Evolutionary conservation across 2,113 vertebrate genomes (phyloP).

Genomic region (Pelecanus crispus): DNA sequence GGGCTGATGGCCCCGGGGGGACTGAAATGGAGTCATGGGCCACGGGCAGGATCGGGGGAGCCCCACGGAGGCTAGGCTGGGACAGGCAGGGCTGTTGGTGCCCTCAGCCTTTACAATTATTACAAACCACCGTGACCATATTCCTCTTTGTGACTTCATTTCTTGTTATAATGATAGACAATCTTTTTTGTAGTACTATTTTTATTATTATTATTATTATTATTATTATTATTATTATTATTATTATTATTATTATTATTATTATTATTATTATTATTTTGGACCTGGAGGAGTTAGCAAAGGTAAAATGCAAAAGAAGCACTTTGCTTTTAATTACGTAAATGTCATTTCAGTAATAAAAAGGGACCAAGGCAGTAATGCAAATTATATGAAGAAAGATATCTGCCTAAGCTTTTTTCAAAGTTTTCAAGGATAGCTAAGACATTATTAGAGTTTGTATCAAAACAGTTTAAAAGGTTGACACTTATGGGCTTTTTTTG

Average conservation of each 20-base stretch:
- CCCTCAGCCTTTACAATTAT: neutral
- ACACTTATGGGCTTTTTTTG: neutral
- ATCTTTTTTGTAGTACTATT: too few relatives aligned
- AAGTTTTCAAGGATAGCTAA: neutral
- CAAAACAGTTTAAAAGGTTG: neutral
- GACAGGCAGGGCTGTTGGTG: neutral
- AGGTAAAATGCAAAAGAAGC: neutral
- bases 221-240: neutral
- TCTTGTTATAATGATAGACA: neutral
- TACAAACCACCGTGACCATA: neutral
- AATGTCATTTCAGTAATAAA: neutral
- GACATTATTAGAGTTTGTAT: neutral
- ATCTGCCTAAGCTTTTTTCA: neutral
- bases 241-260: neutral
- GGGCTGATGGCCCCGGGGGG: fast-evolving
- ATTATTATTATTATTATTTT: neutral
- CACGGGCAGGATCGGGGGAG: fast-evolving
- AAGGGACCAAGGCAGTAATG: neutral
- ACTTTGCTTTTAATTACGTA: neutral
- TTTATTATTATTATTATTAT: neutral
- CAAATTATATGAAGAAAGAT: neutral
- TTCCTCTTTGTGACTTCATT: neutral
- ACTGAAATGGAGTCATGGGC: neutral
- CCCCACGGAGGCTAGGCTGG: fast-evolving
- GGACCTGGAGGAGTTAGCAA: neutral